Evolutionary conservation across 2,888 invertebrate genomes (phyloP), one percentile per base, ranked within the genome.

Genomic region (Hypsopygia costalis): DNA sequence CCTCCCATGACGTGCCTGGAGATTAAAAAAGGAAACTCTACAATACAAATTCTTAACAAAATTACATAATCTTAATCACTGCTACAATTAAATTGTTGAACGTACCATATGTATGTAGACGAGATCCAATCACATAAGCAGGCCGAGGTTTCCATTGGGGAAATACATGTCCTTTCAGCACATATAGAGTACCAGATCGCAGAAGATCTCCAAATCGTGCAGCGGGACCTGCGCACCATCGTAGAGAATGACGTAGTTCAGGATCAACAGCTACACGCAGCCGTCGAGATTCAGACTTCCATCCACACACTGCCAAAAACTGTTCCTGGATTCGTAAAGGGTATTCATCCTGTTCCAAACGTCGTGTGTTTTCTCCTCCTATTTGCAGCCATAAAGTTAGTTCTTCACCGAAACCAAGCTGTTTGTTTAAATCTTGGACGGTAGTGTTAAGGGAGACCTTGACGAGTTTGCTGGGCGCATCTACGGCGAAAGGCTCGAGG

Each of bases 131-230:
- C 42, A 93, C 78, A 51, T 91, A 90, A 25, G 92, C 83, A 21
- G 90, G 85, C 49, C 92, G 82, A 38, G 90, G 85, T 64, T 91
- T 91, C 93, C 93, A 93, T 64, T 93, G 92, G 28, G 93, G 93
- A 54, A 92, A 92, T 34, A 93, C 93, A 51, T 93, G 89, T 33
- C 93, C 93, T 69, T 93, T 93, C 36, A 93, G 72, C 33, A 93
- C 88, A 51, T 91, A 81, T 33, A 91, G 70, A 40, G 90, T 90
- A 16, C 90, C 86, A 38, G 91, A 88, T 22, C 69, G 69, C 9
- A 76, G 50, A 3, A 83, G 73, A 27, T 81, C 90, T 29, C 87
- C 73, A 6, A 83, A 77, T 1, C 86, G 80, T 0, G 81, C 80
- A 11, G 90, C 81, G 11, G 92, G 92, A 6, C 92, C 92, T 6